phyloP scores from a whole-genome alignment of 2,113 vertebrate genomes.

The Dromiciops gliroides region DNA sequence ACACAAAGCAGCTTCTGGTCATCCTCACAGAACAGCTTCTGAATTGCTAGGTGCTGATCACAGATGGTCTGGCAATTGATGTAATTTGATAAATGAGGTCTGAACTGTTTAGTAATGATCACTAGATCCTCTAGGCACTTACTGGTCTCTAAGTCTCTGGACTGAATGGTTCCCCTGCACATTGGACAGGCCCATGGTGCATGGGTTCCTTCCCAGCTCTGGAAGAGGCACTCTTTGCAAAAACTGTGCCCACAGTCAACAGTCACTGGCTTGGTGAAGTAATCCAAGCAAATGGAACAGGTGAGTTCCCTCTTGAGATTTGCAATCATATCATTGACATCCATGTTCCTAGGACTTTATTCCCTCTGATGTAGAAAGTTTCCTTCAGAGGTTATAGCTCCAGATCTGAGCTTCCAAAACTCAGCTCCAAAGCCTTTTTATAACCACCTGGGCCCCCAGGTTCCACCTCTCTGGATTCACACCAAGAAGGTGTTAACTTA shows the following conservation, averaged over 20 bases:
- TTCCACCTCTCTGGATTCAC: neutral
- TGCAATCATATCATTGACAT: neutral
- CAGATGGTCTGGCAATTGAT: neutral
- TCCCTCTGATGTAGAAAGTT: neutral
- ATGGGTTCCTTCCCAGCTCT: neutral
- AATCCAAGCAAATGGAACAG: neutral
- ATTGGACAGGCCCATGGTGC: neutral
- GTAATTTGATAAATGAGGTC: neutral
- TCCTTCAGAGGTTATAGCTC: neutral
- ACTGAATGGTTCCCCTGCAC: neutral
- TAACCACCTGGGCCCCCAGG: neutral
- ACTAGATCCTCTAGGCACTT: neutral
- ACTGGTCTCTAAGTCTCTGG: neutral
- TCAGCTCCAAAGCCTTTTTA: neutral
- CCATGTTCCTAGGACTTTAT: neutral
- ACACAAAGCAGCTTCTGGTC: neutral
- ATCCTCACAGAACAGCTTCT: neutral
- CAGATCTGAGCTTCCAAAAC: neutral
- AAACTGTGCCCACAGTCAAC: neutral
- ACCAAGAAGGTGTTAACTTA: neutral
- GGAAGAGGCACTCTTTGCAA: neutral
- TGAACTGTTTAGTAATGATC: neutral
- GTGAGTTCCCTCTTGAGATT: neutral
- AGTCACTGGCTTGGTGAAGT: neutral
- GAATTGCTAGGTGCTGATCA: neutral